A percentile compares a stretch with the other conserved stretches of the same genome.
Evolutionary conservation across 2,797 vertebrate genomes (phyloP).

Genomic region (Pipistrellus pipistrellus): DNA sequence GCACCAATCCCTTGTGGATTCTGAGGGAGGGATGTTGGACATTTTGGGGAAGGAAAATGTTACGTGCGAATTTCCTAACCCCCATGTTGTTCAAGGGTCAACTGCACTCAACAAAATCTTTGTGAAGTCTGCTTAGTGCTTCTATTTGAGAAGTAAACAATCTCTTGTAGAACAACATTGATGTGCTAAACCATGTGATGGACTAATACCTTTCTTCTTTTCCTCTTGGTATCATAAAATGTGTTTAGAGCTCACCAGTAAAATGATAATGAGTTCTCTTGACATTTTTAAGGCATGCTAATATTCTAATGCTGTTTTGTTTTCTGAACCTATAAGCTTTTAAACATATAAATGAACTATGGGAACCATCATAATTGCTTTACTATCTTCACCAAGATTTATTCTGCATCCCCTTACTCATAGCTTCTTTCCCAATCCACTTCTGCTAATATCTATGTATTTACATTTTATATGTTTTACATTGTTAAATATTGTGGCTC

Average conservation of each 20-base stretch:
- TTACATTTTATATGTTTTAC: conserved; percentile 11
- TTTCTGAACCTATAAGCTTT: conserved; percentile 16
- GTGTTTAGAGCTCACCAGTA: background rate
- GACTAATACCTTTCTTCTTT: background rate
- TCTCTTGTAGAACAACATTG: background rate
- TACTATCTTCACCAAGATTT: conserved; percentile 44
- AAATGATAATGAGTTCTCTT: background rate
- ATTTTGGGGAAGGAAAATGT: background rate
- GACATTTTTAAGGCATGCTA: background rate
- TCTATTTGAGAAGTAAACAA: background rate
- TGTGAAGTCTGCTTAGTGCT: background rate
- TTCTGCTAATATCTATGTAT: background rate
- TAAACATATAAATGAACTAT: background rate
- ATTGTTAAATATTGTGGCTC: background rate
- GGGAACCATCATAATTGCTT: background rate
- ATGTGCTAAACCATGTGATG: background rate
- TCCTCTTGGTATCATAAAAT: background rate
- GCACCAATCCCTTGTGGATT: background rate
- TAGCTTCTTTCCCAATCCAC: background rate
- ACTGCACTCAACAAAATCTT: background rate
- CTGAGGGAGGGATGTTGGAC: background rate
- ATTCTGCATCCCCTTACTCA: background rate
- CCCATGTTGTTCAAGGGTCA: background rate
- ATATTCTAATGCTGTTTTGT: background rate
- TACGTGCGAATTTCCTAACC: background rate